Percentiles rank a stretch among this genome's conserved stretches.
phyloP scores from a whole-genome alignment of 37 sponge, comb jelly and placozoan species.

The Geodia barretti region DNA sequence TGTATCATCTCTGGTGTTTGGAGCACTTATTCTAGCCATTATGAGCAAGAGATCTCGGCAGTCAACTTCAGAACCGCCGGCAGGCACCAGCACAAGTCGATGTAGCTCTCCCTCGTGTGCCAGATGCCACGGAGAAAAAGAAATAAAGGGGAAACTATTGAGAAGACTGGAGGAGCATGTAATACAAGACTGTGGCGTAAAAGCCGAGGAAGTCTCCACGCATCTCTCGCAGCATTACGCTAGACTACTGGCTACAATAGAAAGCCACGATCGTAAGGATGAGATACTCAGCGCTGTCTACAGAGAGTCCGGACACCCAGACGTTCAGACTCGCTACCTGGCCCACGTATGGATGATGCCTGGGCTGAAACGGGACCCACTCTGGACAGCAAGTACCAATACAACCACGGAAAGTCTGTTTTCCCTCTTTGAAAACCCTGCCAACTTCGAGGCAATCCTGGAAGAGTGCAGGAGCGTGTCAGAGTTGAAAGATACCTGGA shows the following conservation, averaged over 20 bases:
- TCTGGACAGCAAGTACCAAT: conserved; percentile 21
- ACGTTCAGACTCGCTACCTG: not conserved
- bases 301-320: conserved; percentile 29
- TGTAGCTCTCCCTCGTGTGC: not conserved
- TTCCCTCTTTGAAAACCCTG: not conserved
- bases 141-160: not conserved
- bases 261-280: not conserved
- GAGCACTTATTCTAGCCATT: not conserved
- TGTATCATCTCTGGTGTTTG: not conserved
- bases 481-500: conserved; percentile 22
- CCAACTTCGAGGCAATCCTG: not conserved
- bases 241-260: conserved; percentile 3
- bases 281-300: conserved; percentile 9
- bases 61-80: not conserved
- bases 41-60: not conserved
- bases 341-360: conserved; percentile 46
- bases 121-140: conserved; percentile 1
- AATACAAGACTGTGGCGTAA: not conserved
- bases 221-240: not conserved
- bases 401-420: not conserved
- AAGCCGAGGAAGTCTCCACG: no score
- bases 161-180: not conserved
- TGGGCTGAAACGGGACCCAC: conserved; percentile 11
- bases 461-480: conserved; percentile 9
- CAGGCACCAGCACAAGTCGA: not conserved